These are phyloP conservation scores for Babylonia areolata DNA, from an alignment of 1,140 invertebrate genomes.

Conservation along the genomic window DNA sequence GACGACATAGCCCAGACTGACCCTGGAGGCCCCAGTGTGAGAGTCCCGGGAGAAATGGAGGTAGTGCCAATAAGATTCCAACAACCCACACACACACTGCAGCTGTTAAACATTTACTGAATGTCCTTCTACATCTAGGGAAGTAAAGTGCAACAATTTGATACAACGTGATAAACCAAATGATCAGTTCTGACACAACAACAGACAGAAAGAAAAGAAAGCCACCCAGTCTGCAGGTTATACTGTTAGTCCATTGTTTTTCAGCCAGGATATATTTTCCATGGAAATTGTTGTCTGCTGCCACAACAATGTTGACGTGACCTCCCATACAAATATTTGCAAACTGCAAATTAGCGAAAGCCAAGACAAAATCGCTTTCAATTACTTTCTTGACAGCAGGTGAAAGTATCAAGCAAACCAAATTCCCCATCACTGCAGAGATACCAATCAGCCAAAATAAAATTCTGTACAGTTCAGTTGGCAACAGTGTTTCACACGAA, in stretches of 20 bases:
- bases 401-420: slow-evolving; percentile 1
- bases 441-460: too few species aligned
- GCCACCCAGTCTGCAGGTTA: slow-evolving; percentile 56
- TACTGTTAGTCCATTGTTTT: slow-evolving; percentile 55
- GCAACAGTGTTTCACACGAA: too few species aligned
- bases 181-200: slow-evolving; percentile 57
- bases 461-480: too few species aligned
- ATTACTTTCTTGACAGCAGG: slow-evolving; percentile 24
- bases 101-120: slow-evolving; percentile 19
- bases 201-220: slow-evolving; percentile 58
- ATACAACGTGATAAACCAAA: slow-evolving; percentile 63
- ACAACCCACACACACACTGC: slow-evolving; percentile 35
- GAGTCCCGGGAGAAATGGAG: not conserved
- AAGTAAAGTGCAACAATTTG: slow-evolving; percentile 58
- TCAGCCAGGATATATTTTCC: slow-evolving; percentile 36
- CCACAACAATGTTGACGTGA: not conserved
- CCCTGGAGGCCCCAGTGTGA: not conserved
- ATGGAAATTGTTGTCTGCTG: not conserved
- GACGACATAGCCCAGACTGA: not conserved
- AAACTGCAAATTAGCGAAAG: not conserved
- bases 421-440: too few species aligned
- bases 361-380: slow-evolving; percentile 36
- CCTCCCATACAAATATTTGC: not conserved
- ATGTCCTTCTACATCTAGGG: slow-evolving; percentile 44
- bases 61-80: slow-evolving; percentile 35